Evolutionary conservation across 2,888 invertebrate species (phyloP), one percentile per base, ranked within the genome.

Genomic region (Macrophya annulata): DNA sequence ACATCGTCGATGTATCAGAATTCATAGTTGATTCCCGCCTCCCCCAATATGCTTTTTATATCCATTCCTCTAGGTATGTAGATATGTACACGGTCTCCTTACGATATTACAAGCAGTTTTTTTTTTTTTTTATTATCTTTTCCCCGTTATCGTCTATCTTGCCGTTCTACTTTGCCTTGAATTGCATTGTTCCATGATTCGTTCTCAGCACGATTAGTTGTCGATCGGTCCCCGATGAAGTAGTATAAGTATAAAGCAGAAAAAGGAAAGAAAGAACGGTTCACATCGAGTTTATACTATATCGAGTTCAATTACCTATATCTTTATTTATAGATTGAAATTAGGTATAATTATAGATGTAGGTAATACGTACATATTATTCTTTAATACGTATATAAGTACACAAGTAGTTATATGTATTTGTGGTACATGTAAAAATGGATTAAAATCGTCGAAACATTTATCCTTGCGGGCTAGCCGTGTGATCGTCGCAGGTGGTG

Each of bases 121-220:
- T 21, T 40, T 43, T 17, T 25, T 9, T 37, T 31, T 31, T 25
- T n/a, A n/a, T n/a, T n/a, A n/a, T n/a, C n/a, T 17, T 31, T 45
- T 21, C 21, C 10, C 8, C 31, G 10, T 74, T 45, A 74, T 74
- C 72, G n/a, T 43, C 45, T 45, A 45, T 74, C 72, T 74, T 43
- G 45, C 40, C 71, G 71, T 71, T 40, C 71, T 71, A 71, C 71
- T 71, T 40, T 71, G 71, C 71, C 40, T 71, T 6, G 71, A 71
- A 71, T 40, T n/a, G 48, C 21, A 62, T 62, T 31, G 21, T n/a
- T 55, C 55, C 55, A 55, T 31, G 31, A 62, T 25, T 40, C 31
- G 37, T 40, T 31, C 40, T 71, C 71, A 37, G 37, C 37, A 71
- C 71, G 40, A 71, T 40, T 15, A 12, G 72, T 10, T 74, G 37